These are phyloP conservation scores for Paratrypauchen microcephalus DNA, from an alignment of 2,797 vertebrate genomes.

Conservation along the genomic window DNA sequence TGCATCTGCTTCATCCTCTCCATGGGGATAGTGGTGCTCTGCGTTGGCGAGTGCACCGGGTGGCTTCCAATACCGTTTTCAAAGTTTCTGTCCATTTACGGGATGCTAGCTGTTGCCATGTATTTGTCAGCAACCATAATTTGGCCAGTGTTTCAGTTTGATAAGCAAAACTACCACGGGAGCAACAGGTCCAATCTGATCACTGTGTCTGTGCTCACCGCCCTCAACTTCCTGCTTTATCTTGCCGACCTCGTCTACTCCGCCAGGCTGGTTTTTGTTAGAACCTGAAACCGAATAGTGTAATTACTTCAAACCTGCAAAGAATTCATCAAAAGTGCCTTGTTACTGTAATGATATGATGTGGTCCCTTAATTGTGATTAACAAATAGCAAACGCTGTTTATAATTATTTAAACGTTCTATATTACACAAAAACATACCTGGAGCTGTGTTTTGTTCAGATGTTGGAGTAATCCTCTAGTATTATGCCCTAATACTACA, in stretches of 20 bases:
- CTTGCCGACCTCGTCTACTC: conserved; percentile 74
- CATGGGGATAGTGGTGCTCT: conserved; percentile 82
- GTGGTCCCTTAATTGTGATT: neutral
- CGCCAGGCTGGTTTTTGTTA: conserved; percentile 73
- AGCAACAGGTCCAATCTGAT: neutral
- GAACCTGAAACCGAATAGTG: conserved; percentile 29
- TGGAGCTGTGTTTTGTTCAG: no score
- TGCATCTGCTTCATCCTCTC: conserved; percentile 91
- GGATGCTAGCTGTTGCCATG: conserved; percentile 79
- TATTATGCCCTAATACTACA: no score
- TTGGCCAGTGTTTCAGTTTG: conserved; percentile 88
- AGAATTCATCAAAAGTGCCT: neutral
- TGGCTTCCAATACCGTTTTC: conserved; percentile 83
- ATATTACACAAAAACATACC: no score
- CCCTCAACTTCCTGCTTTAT: conserved; percentile 78
- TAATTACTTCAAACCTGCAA: neutral
- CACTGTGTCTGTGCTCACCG: conserved; percentile 64
- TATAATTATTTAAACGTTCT: no score
- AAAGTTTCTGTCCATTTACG: conserved; percentile 83
- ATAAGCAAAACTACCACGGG: neutral
- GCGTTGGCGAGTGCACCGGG: conserved; percentile 84
- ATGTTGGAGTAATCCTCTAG: no score
- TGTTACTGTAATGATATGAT: neutral
- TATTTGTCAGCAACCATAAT: conserved; percentile 83
- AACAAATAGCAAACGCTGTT: no score